phyloP scores from a whole-genome alignment of 2,797 vertebrate genomes.

The Lepilemur septentrionalis region DNA sequence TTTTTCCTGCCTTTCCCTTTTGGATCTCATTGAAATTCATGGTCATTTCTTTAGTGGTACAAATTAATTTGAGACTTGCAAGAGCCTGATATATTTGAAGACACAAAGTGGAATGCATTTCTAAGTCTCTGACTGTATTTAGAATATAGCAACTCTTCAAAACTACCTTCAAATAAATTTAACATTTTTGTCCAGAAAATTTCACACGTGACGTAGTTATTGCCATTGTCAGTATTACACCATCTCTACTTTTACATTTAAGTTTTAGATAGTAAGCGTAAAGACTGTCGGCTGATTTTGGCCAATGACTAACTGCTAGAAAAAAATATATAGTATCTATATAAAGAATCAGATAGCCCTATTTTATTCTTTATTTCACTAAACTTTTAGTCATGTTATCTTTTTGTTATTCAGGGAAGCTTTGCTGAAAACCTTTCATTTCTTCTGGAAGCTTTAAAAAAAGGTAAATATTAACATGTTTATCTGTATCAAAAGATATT shows the following conservation, averaged over 20 bases:
- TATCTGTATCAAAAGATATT: background rate
- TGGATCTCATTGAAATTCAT: slow-evolving; percentile 9
- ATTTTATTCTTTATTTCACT: background rate
- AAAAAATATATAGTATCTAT: background rate
- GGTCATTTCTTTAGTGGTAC: background rate
- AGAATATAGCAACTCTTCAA: background rate
- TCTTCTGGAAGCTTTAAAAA: slow-evolving; percentile 95
- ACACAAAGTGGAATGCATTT: background rate
- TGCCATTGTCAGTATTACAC: background rate
- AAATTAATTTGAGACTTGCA: slow-evolving; percentile 11
- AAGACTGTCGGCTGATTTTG: background rate
- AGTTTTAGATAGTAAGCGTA: slow-evolving; percentile 80
- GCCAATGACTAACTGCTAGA: background rate
- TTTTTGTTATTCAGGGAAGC: slow-evolving; percentile 89
- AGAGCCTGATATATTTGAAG: background rate
- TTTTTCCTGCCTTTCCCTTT: slow-evolving; percentile 3
- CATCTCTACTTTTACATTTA: slow-evolving; percentile 10
- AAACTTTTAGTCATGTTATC: background rate
- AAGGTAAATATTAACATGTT: slow-evolving; percentile 84
- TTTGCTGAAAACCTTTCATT: slow-evolving; percentile 97
- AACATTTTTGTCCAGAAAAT: slow-evolving; percentile 36
- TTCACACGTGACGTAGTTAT: background rate
- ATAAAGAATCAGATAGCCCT: background rate
- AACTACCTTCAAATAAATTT: background rate
- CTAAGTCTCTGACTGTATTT: background rate